Evolutionary conservation across 2,888 invertebrate genomes (phyloP), one percentile per base, ranked within the genome.

Genomic region (Lycophotia porphyrea): DNA sequence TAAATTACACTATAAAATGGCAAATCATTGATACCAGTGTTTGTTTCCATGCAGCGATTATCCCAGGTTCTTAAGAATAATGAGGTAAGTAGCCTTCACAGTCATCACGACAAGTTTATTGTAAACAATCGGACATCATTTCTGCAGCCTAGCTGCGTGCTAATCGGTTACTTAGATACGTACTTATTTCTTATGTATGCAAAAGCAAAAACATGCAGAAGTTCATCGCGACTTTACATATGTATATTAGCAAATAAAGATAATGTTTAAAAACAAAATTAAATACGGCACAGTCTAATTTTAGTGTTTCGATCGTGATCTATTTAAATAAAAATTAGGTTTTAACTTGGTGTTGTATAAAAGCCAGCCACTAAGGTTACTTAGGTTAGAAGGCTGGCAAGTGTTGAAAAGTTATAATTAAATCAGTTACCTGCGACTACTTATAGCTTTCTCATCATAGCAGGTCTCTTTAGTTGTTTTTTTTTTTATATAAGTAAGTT

Each of bases 61-160:
- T 81, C 78, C 78, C 55, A 44, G 69, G 63, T 84, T 58, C 60
- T 47, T 73, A 81, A 69, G 61, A 78, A 68, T 76, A 82, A 85
- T 75, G 73, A 75, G 61, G 42, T 13, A 13, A 44, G 64, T 74
- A 84, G 73, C 85, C 82, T 86, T 83, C 82, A 64, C 9, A 78
- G 27, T 11, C 61, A 78, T 84, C 82, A 75, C 80, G 80, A 84
- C 67, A 34, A 39, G 64, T 66, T 70, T 70, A 71, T 76, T 69
- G 76, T 84, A 80, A 80, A 78, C 84, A 76, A 84, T 80, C 63
- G 58, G 52, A 34, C n/a, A 60, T 42, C 58, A 24, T 36, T 55
- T 64, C 52, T 81, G 70, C 74, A 61, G 21, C 27, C 21, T 7
- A 31, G 11, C 31, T 49, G n/a, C 21, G 34, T 55, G 49, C 15